phyloP scores from a whole-genome alignment of 2,797 vertebrate species.

The Chaenodraco wilsoni region DNA sequence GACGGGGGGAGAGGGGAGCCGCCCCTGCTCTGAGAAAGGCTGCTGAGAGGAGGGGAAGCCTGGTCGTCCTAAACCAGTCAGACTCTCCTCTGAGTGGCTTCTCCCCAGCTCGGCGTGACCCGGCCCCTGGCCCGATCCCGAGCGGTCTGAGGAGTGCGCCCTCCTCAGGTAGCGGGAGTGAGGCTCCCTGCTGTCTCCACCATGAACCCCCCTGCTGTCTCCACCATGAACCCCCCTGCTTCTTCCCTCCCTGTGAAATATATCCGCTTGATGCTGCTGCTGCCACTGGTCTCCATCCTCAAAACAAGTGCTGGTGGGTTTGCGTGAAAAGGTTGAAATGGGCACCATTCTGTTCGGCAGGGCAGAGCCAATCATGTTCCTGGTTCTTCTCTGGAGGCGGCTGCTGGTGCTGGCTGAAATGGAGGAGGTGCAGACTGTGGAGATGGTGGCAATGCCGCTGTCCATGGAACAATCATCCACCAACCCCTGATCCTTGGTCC shows the following conservation, averaged over 20 bases:
- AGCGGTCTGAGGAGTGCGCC: slow-evolving; percentile 93
- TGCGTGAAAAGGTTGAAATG: slow-evolving; percentile 81
- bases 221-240: slow-evolving; percentile 69
- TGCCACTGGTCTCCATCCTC: slow-evolving; percentile 82
- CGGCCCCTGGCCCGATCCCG: slow-evolving; percentile 64
- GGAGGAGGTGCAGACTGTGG: slow-evolving; percentile 86
- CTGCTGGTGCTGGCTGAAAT: slow-evolving; percentile 86
- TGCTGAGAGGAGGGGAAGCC: slow-evolving; percentile 79
- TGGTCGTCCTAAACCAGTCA: slow-evolving; percentile 76
- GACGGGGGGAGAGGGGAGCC: slow-evolving; percentile 84
- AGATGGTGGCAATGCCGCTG: slow-evolving; percentile 97
- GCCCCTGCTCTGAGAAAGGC: slow-evolving; percentile 83
- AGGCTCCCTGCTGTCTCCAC: slow-evolving; percentile 80
- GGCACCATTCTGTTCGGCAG: slow-evolving; percentile 92
- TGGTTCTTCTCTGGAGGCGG: slow-evolving; percentile 89
- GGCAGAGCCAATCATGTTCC: slow-evolving; percentile 86
- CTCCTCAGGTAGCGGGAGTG: slow-evolving; percentile 92
- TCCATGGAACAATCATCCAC: slow-evolving; percentile 93
- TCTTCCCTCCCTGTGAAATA: slow-evolving; percentile 72
- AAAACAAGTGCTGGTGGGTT: slow-evolving; percentile 72
- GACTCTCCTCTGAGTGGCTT: slow-evolving; percentile 90
- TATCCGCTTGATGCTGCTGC: slow-evolving; percentile 72
- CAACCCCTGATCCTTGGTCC: slow-evolving; percentile 85
- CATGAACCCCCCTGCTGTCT: slow-evolving; percentile 72
- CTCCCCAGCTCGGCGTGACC: slow-evolving; percentile 77